These are phyloP conservation scores for Aegotheles bennettii DNA, from an alignment of 2,113 vertebrate genomes.

Conservation along the genomic window DNA sequence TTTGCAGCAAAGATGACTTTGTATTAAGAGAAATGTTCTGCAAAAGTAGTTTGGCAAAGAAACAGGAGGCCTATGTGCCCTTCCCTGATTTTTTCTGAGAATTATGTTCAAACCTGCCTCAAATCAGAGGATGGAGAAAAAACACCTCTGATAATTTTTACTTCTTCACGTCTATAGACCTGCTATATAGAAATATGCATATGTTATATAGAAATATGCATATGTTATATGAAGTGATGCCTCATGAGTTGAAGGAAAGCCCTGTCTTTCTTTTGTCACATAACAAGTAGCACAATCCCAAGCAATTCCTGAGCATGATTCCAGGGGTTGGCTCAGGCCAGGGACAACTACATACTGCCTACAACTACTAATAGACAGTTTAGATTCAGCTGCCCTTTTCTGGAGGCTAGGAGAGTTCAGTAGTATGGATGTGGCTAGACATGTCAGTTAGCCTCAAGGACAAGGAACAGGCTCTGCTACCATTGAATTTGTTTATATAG, in stretches of 20 bases:
- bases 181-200: no score
- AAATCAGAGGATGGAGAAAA: background rate
- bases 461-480: constrained; percentile 7
- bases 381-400: background rate
- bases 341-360: background rate
- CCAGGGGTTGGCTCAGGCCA: background rate
- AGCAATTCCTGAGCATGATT: background rate
- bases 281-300: background rate
- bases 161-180: background rate
- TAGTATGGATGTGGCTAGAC: background rate
- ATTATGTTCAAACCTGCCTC: background rate
- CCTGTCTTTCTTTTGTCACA: background rate
- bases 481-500: background rate
- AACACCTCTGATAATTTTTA: background rate
- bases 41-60: background rate
- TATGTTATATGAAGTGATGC: no score
- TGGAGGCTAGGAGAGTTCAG: background rate
- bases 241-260: background rate
- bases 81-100: background rate
- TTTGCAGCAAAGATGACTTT: background rate
- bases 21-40: background rate
- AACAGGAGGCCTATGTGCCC: background rate
- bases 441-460: background rate
- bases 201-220: no score
- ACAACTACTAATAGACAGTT: background rate